Percentiles rank a stretch among this genome's conserved stretches.
phyloP scores from a whole-genome alignment of 2,113 vertebrate genomes.

The Pygoscelis adeliae region DNA sequence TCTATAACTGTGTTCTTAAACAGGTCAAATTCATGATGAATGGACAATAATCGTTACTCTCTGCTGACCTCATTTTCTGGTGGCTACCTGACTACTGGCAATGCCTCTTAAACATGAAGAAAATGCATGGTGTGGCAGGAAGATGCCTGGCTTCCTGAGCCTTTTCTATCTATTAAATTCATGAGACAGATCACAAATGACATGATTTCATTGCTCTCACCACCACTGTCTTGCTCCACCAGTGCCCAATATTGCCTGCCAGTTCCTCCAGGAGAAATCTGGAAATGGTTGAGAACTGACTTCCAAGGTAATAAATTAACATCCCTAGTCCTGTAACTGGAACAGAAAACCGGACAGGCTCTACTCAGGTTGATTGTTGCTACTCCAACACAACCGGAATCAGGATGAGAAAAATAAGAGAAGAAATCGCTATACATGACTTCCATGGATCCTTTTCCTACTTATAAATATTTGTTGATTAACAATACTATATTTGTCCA shows the following conservation, averaged over 20 bases:
- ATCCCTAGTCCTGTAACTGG: not conserved
- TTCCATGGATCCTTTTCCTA: not conserved
- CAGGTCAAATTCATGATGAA: not conserved
- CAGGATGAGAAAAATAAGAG: not conserved
- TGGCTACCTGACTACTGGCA: not conserved
- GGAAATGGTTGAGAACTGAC: not conserved
- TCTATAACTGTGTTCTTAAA: not conserved
- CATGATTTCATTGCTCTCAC: not conserved
- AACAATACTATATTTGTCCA: not conserved
- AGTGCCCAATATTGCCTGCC: not conserved
- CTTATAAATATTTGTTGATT: not conserved
- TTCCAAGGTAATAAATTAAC: not conserved
- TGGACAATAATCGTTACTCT: not conserved
- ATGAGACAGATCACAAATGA: not conserved
- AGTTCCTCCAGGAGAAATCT: not conserved
- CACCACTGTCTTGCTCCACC: not conserved
- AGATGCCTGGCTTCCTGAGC: not conserved
- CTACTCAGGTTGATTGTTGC: not conserved
- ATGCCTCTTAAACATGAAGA: not conserved
- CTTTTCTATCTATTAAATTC: not conserved
- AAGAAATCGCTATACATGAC: not conserved
- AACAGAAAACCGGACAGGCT: not conserved
- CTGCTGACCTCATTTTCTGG: not conserved
- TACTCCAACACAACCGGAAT: not conserved
- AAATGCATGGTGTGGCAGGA: not conserved